Evolutionary conservation across 2,888 invertebrate species (phyloP).

Genomic region (Drosophila sordidula): DNA sequence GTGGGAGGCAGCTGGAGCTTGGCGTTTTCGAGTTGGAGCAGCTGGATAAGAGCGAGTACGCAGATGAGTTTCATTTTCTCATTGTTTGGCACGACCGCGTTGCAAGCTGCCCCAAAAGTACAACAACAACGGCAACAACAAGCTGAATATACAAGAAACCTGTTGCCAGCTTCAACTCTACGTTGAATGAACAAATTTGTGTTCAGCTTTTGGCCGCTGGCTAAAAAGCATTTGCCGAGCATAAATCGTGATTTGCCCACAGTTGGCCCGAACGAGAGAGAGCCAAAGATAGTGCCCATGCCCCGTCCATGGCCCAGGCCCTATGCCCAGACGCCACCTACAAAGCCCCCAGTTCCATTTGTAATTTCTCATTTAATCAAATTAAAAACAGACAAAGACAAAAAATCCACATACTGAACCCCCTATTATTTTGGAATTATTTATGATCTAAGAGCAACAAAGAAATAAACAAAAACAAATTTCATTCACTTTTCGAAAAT

Average conservation of each 20-base stretch:
- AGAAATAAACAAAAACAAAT: constrained; percentile 8
- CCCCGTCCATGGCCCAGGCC: not conserved
- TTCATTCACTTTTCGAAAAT: constrained; percentile 42
- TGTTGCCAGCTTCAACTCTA: constrained; percentile 60
- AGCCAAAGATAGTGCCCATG: constrained; percentile 19
- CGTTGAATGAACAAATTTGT: constrained; percentile 77
- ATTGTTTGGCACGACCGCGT: constrained; percentile 65
- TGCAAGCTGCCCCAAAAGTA: constrained; percentile 46
- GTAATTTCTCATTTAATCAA: constrained; percentile 52
- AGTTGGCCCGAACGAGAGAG: constrained; percentile 35
- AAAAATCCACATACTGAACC: constrained; percentile 17
- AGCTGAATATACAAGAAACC: constrained; percentile 40
- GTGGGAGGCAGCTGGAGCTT: constrained; percentile 48
- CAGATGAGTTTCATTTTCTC: constrained; percentile 76
- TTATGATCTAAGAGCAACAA: not conserved
- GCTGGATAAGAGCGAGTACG: constrained; percentile 64
- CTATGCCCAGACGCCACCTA: constrained; percentile 52
- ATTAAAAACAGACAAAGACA: too few relatives aligned
- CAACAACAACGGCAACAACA: constrained; percentile 28
- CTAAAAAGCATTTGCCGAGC: constrained; percentile 72
- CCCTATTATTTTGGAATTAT: not conserved
- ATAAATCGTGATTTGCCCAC: constrained; percentile 70
- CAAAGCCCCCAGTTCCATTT: constrained; percentile 25
- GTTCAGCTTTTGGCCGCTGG: constrained; percentile 65
- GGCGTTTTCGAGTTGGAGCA: constrained; percentile 23